Evolutionary conservation across 2,113 vertebrate species (phyloP), one percentile per base, ranked within the genome.

Genomic region (Mungos mungo): DNA sequence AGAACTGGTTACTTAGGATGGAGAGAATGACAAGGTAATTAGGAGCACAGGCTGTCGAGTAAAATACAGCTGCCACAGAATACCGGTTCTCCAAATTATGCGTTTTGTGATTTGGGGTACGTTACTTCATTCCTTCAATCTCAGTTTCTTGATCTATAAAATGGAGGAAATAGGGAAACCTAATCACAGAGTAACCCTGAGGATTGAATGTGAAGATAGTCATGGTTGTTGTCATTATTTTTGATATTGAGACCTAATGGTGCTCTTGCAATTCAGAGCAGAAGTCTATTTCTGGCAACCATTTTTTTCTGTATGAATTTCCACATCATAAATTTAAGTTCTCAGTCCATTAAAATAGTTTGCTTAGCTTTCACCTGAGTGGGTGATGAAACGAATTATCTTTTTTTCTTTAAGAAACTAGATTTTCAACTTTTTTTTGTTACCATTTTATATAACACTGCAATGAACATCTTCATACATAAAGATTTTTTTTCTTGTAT

Each of bases 341-440:
- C 23, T n/a, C 54, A 14, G 38, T 86, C 63, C 15, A 47, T 71
- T 87, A 92, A 79, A 79, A 89, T 80, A 76, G 18, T 89, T 50
- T 89, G 21, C 35, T 50, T 82, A 47, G 33, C 27, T 94, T 81
- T 97, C 35, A 83, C 92, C 68, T 90, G 85, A 88, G 27, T 79
- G 10, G 14, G 11, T 47, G 21, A 7, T 6, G 12, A 96, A 47
- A 27, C 66, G 86, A 88, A 57, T 91, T 88, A 27, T 21, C 23
- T 63, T 94, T 79, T 79, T 3, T 19, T 5, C 12, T 85, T 85
- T 88, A 65, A 93, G 29, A 76, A 85, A 82, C 10, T 52, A 93
- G 12, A 72, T 60, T 85, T 93, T 94, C 27, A 77, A 47, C 41
- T 87, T 31, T 38, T 35, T 95, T 21, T 41, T 41, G 25, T 86